Evolutionary conservation across 2,797 vertebrate species (phyloP).

Genomic region (Liasis olivaceus): DNA sequence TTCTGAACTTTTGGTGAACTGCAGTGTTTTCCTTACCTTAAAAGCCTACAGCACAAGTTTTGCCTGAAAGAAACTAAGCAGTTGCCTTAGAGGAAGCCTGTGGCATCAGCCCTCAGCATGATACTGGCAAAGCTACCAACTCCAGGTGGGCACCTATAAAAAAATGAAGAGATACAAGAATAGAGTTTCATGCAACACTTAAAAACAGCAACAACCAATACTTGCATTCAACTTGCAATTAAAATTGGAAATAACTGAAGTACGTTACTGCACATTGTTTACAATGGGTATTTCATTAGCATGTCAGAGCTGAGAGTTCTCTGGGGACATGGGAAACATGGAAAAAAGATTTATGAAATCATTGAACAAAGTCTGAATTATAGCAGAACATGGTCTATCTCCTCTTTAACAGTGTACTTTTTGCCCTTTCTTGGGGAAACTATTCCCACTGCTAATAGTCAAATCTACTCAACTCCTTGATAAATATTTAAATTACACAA

Average conservation of each 20-base stretch:
- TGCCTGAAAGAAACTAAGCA: neutral
- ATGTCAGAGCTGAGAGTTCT: no score
- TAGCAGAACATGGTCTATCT: neutral
- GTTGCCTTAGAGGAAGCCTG: neutral
- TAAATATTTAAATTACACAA: neutral
- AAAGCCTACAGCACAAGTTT: neutral
- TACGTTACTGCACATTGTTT: neutral
- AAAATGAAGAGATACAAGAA: no score
- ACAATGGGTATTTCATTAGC: neutral
- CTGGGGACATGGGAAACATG: neutral
- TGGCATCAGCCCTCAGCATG: neutral
- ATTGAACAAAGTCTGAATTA: neutral
- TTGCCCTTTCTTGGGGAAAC: neutral
- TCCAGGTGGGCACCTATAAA: neutral
- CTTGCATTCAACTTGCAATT: neutral
- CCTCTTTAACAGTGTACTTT: neutral
- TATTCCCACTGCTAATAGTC: neutral
- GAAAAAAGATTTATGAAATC: neutral
- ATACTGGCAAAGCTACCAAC: neutral
- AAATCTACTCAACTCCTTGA: neutral
- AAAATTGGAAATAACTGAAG: neutral
- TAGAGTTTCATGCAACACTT: neutral
- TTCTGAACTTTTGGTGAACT: neutral
- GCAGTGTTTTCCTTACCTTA: neutral
- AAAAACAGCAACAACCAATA: neutral